Percentiles rank a stretch among this genome's conserved stretches.
These are phyloP conservation scores for Babyrousa celebensis DNA, from an alignment of 2,797 vertebrate species.

Conservation along the genomic window DNA sequence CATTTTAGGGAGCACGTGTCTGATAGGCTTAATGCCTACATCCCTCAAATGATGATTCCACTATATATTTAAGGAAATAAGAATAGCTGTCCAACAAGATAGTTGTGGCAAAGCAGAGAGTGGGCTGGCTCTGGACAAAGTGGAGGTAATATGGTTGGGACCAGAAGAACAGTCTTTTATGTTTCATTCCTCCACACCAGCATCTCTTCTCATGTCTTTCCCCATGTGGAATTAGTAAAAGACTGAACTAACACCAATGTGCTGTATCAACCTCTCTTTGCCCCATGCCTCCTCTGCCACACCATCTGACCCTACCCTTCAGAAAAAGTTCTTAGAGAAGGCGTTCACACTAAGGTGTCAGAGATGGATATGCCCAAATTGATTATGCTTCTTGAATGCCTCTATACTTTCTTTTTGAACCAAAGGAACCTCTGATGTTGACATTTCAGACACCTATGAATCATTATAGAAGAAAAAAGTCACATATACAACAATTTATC, in stretches of 20 bases:
- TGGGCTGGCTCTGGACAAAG: neutral
- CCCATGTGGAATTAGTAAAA: neutral
- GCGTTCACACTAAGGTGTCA: neutral
- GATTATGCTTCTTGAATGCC: neutral
- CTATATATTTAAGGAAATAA: slow-evolving; percentile 47
- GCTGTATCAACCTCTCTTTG: neutral
- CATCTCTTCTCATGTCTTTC: neutral
- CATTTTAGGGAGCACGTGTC: neutral
- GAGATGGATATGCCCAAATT: neutral
- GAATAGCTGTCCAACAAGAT: neutral
- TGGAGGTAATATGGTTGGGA: neutral
- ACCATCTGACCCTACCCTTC: neutral
- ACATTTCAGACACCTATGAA: slow-evolving; percentile 42
- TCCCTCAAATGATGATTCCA: slow-evolving; percentile 33
- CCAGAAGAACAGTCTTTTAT: neutral
- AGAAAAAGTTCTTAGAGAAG: neutral
- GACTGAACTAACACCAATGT: neutral
- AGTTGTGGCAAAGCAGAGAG: neutral
- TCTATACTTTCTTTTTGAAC: slow-evolving; percentile 35
- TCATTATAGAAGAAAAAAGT: neutral
- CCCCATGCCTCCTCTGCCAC: neutral
- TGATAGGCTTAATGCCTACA: neutral
- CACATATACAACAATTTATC: neutral
- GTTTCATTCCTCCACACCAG: neutral
- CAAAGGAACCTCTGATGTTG: slow-evolving; percentile 14